Base-by-base conservation (phyloP, 2,888 invertebrate genomes). In the Aphodius sticticus region DNA sequence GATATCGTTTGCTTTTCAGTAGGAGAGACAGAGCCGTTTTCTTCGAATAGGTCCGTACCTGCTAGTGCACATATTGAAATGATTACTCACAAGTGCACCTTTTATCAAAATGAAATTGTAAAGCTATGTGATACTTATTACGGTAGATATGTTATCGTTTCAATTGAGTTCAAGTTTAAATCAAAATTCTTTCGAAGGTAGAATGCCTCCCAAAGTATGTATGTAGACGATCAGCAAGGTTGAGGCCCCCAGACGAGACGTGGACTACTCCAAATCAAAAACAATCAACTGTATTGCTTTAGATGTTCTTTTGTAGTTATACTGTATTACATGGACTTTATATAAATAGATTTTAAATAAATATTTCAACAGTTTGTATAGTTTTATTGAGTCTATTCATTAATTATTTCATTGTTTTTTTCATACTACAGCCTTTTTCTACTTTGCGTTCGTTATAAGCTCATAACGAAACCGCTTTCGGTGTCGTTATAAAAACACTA, bases 91-190 rank as follows among this genome's bases (percentile, higher is more conserved):
- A 88, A 88, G 88, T 88, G 88, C 88, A 88, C 88, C 87, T 88
- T 88, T 86, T 85, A 76, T 76, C 83, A 85, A 86, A 84, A 85
- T 86, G 84, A 87, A 85, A 88, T 88, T 88, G 88, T 88, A 88
- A 88, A 88, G 84, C 85, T 87, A 87, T 88, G 88, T 88, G 88
- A 88, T 88, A 88, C 86, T 86, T 83, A 82, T 81, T 80, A 82
- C 26, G 26, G 26, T 26, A 26, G 26, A 26, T 26, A 26, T 26
- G 26, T 26, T 26, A 26, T 26, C 26, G 26, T 26, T 26, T 53
- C 53, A 2, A 12, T 53, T 53, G 53, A 2, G 53, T 53, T 53
- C 53, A 53, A 53, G 53, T 53, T 53, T 53, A 53, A 53, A 53
- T 53, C 53, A 53, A 53, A 53, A 53, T 53, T 53, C 53, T 53